A percentile compares a stretch with the other conserved stretches of the same genome.
Evolutionary conservation across 2,888 invertebrate species (phyloP).

Genomic region (Eupeodes latifasciatus): DNA sequence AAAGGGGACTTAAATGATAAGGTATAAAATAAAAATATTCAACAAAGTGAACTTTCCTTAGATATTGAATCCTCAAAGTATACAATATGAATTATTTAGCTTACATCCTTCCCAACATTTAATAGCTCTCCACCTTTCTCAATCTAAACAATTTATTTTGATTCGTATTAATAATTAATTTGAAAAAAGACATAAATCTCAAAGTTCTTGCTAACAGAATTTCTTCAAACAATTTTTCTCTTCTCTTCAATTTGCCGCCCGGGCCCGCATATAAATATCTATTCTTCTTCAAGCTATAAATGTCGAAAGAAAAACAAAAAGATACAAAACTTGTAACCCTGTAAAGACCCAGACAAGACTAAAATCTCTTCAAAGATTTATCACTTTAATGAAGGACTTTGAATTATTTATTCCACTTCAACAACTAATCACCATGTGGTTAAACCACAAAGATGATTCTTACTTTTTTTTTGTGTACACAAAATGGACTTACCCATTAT

Average conservation of each 20-base stretch:
- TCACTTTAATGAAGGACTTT: constrained; percentile 28
- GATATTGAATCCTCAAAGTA: no score
- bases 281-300: not conserved
- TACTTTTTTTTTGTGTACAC: not conserved
- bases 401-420: constrained; percentile 29
- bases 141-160: no score
- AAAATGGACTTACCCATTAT: constrained; percentile 32
- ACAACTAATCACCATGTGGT: constrained; percentile 36
- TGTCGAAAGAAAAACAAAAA: no score
- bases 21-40: no score
- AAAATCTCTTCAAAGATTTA: constrained; percentile 38
- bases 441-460: constrained; percentile 23
- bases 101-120: no score
- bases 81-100: no score
- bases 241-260: not conserved
- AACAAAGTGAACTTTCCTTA: no score
- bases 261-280: no score
- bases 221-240: not conserved
- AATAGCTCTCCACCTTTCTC: no score
- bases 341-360: not conserved
- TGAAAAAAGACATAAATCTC: no score
- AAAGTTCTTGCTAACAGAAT: not conserved
- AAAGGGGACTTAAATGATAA: no score
- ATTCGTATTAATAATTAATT: no score
- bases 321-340: not conserved